Conservation (phyloP, 2,113 vertebrate species). For the Pseudois nayaur region DNA sequence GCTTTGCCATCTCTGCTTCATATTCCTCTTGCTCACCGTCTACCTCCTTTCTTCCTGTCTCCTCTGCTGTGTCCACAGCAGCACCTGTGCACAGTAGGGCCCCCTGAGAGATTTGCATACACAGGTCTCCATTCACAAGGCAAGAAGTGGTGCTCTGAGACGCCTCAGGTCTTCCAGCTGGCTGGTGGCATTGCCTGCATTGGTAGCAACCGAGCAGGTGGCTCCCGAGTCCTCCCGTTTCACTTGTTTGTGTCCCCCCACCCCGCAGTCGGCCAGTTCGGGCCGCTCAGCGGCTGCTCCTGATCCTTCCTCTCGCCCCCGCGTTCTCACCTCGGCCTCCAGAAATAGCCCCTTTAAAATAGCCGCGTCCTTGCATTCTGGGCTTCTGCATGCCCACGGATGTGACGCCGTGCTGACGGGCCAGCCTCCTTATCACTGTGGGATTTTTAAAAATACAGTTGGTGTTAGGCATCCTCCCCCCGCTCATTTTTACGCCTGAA, state of each 20-base stretch:
- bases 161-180: not conserved
- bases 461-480: not conserved
- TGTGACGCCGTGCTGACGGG: not conserved
- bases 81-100: not conserved
- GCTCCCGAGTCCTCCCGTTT: not conserved
- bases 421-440: not conserved
- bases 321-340: slow-evolving; percentile 63
- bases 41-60: not conserved
- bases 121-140: not conserved
- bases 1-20: not conserved
- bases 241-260: not conserved
- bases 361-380: slow-evolving; percentile 11
- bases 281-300: not conserved
- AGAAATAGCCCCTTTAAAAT: slow-evolving; percentile 69
- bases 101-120: rapidly evolving
- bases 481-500: not conserved
- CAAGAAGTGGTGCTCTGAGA: not conserved
- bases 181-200: not conserved
- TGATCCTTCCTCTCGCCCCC: slow-evolving; percentile 23
- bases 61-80: not conserved
- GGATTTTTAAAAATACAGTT: slow-evolving; percentile 24
- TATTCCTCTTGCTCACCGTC: no score
- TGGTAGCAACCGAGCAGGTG: not conserved
- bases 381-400: slow-evolving; percentile 52
- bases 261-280: not conserved